Evolutionary conservation across 2,113 vertebrate genomes (phyloP).

Genomic region (Papio anubis): DNA sequence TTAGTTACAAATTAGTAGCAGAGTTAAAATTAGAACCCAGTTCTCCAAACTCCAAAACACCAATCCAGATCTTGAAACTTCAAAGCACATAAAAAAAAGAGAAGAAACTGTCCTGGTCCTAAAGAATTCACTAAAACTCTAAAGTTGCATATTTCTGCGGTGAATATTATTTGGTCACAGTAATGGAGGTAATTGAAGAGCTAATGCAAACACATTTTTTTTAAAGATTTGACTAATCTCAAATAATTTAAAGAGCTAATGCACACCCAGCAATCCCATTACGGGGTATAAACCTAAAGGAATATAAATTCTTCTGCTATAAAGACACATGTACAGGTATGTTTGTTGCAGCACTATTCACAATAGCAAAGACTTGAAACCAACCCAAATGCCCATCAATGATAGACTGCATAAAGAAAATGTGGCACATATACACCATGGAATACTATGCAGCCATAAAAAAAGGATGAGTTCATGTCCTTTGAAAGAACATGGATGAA

Average conservation of each 20-base stretch:
- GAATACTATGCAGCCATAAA: too few relatives aligned
- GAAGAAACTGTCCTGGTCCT: neutral
- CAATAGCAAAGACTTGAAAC: too few relatives aligned
- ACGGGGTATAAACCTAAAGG: too few relatives aligned
- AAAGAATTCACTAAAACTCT: conserved; percentile 29
- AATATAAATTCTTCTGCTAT: too few relatives aligned
- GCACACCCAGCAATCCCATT: neutral
- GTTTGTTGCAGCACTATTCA: too few relatives aligned
- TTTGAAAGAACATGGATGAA: too few relatives aligned
- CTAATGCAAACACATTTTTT: neutral
- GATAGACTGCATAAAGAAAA: too few relatives aligned
- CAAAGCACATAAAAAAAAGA: neutral
- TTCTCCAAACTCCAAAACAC: conserved; percentile 4
- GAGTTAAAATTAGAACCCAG: neutral
- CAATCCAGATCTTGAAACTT: neutral
- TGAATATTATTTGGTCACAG: neutral
- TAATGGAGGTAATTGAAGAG: neutral
- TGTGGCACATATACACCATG: too few relatives aligned
- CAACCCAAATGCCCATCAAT: too few relatives aligned
- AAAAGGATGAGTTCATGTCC: too few relatives aligned
- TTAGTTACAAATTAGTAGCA: neutral
- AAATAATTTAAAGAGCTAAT: conserved; percentile 27
- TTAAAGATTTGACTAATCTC: conserved; percentile 1
- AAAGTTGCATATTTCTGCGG: neutral
- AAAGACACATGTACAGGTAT: too few relatives aligned